Percentiles rank a stretch among this genome's conserved stretches.
Evolutionary conservation across 2,113 vertebrate genomes (phyloP).

Genomic region (Microcebus tavaratra): DNA sequence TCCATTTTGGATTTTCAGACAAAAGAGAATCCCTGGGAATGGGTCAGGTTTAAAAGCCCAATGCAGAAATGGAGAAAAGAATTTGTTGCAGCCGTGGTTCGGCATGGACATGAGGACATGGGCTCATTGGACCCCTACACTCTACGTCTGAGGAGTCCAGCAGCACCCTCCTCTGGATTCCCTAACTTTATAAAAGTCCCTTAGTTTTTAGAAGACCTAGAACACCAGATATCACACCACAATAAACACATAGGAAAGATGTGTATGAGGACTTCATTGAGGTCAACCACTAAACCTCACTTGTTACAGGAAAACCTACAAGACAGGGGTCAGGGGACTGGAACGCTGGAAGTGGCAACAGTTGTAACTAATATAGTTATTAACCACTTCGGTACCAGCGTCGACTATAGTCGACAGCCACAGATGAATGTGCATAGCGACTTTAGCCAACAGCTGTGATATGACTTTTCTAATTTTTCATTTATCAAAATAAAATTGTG

Average conservation of each 20-base stretch:
- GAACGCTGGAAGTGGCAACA: not conserved
- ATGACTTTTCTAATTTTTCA: too few relatives aligned
- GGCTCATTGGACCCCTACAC: not conserved
- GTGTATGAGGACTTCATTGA: not conserved
- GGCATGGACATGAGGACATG: too few relatives aligned
- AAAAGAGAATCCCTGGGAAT: not conserved
- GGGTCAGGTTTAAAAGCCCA: not conserved
- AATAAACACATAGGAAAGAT: not conserved
- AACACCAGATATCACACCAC: not conserved
- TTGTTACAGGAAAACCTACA: not conserved
- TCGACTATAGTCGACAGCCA: too few relatives aligned
- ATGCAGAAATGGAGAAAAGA: not conserved
- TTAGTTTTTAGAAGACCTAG: not conserved
- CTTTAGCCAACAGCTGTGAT: too few relatives aligned
- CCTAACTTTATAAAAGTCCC: not conserved
- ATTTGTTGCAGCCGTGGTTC: not conserved
- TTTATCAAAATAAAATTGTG: too few relatives aligned
- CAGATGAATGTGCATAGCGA: too few relatives aligned
- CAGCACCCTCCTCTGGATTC: not conserved
- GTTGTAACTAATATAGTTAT: not conserved
- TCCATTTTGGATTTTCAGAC: not conserved
- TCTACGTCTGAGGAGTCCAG: not conserved
- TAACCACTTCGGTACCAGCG: too few relatives aligned
- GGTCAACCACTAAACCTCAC: not conserved
- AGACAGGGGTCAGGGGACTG: not conserved